Base-by-base conservation (phyloP, 2,113 vertebrate genomes). In the Trematomus loennbergii region DNA sequence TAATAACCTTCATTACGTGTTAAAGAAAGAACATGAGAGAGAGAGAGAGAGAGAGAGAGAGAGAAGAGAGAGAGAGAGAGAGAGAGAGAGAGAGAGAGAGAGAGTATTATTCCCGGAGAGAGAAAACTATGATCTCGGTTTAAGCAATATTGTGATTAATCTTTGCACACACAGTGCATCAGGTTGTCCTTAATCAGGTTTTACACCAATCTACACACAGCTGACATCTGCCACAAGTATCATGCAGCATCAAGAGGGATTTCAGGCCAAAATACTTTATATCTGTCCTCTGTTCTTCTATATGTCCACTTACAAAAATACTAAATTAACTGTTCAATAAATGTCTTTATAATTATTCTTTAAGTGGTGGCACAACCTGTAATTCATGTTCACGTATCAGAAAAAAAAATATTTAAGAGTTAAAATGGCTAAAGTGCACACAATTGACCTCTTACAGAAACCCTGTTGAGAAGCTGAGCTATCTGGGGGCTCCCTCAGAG, bases 391-490 rank as follows among this genome's bases (percentile, higher is more conserved):
- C 66, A 77, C 9, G 16, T 57, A 88, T 88, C 81, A 61, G 69
- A 22, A 71, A 65, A 55, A 67, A 73, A 52, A 40, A 62, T 43
- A 77, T 74, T 84, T 65, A 75, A 70, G 5, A 72, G 17, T 20
- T 53, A 83, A 71, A 63, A 60, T 65, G 66, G 61, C 15, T 54
- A 61, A 67, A 81, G 50, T 61, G 53, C 54, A 81, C n/a, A 77
- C 84, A 85, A 84, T 78, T 65, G 74, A 83, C 76, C 77, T 83
- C 59, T 79, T 79, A 63, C 75, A 86, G 76, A 81, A 86, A 79
- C 69, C 63, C 81, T 79, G 85, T 84, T 22, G 22, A 82, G 84
- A 66, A 70, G 85, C 72, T 88, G 88, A 86, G 89, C 75, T 63
- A 83, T 87, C 85, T 78, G 57, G 52, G 61, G 76, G 62, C 60